Percentiles rank a stretch among this genome's conserved stretches.
Conservation (phyloP, 1,140 invertebrate species). For the Varroa destructor region DNA sequence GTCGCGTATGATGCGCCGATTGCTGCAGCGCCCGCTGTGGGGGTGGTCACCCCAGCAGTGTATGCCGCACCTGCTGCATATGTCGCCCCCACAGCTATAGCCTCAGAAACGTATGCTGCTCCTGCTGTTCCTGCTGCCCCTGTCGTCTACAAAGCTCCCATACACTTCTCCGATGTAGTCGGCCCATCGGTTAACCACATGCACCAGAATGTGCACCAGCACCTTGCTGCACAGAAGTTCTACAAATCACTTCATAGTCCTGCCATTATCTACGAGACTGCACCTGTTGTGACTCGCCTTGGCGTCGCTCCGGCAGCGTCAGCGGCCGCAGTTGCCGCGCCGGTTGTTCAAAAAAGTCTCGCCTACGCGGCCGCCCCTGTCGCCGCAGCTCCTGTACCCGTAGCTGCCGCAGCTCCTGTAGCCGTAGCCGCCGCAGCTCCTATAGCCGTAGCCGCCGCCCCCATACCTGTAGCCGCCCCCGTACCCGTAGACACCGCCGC, state of each 20-base stretch:
- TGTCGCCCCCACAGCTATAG: neutral
- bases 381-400: neutral
- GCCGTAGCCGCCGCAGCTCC: neutral
- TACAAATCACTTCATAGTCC: constrained; percentile 9
- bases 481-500: neutral
- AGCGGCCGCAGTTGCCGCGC: neutral
- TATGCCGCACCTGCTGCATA: too few species aligned
- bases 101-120: neutral
- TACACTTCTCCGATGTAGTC: constrained; percentile 1
- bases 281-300: neutral
- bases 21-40: neutral
- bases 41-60: too few species aligned
- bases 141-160: constrained; percentile 14
- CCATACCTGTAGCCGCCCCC: neutral
- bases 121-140: constrained; percentile 6
- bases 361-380: neutral
- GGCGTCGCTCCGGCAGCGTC: constrained; percentile 14
- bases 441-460: neutral
- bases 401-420: neutral
- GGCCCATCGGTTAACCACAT: constrained; percentile 20
- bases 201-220: constrained; percentile 17
- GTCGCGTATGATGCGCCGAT: constrained; percentile 23
- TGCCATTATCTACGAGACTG: neutral
- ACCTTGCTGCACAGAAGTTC: constrained; percentile 9
- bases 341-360: neutral